Base-by-base conservation (phyloP, 2,113 vertebrate species). In the Pogonocichla stellata region DNA sequence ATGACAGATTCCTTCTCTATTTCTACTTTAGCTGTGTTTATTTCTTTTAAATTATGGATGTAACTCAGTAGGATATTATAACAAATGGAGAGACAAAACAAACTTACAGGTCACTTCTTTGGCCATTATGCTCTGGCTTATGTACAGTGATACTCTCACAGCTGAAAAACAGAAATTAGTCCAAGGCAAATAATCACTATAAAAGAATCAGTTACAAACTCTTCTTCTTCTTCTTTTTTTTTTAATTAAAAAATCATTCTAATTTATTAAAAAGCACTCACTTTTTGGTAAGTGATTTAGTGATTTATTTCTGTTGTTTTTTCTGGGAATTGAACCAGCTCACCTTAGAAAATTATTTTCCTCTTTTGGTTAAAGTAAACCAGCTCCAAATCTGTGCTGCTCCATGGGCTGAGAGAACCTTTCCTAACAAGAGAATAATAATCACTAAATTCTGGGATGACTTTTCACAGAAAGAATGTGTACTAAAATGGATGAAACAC, bases 401-500 rank as follows among this genome's bases (percentile, higher is more conserved):
- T 83, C 19, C 34, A 33, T 22, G 25, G 60, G 47, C 83, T 43
- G 26, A 77, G 58, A 83, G 67, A 88, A 86, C 71, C 53, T 80
- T 90, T 92, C 75, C 64, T 77, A 91, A 70, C 54, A 47, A 72
- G 54, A 88, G 20, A 86, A 62, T n/a, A 90, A 83, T 42, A 58
- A 86, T 43, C 33, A 43, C 42, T 65, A 31, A 90, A 66, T 84
- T 64, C 75, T 84, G 60, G 38, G 80, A 58, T 45, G 75, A 84
- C 74, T 92, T 95, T 92, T 91, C 73, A 64, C 33, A 56, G 34
- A 88, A 91, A 78, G 80, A 88, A 88, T 64, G 88, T 78, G 56
- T 31, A 81, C 56, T 86, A 84, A 93, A 92, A 92, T 64, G 88
- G 75, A 43, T 93, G 92, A 67, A 96, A 74, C 72, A 70, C 36